These are phyloP conservation scores for Lepus timidus DNA, from an alignment of 2,113 vertebrate species.

Conservation along the genomic window DNA sequence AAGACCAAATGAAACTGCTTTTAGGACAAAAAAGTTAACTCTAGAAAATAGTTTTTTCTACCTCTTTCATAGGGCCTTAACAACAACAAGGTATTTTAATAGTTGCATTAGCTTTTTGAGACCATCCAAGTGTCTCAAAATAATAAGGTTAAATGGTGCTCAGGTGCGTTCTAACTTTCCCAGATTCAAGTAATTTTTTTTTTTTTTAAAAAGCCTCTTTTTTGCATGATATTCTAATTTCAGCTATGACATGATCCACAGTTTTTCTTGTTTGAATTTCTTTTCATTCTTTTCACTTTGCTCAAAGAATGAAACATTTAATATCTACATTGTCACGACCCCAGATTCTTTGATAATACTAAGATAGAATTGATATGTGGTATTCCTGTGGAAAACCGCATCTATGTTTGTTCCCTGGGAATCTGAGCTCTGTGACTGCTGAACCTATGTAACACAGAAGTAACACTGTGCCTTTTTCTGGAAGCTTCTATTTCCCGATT, in stretches of 20 bases:
- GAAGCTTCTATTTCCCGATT: neutral
- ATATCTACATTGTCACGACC: neutral
- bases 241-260: neutral
- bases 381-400: neutral
- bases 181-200: neutral
- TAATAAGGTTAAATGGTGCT: constrained; percentile 12
- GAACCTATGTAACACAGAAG: neutral
- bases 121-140: neutral
- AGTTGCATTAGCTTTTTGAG: constrained; percentile 16
- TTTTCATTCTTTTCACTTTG: constrained; percentile 14
- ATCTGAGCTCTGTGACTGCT: neutral
- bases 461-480: neutral
- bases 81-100: constrained; percentile 48
- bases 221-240: constrained; percentile 5
- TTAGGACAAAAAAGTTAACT: constrained; percentile 49
- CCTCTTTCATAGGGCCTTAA: constrained; percentile 38
- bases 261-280: neutral
- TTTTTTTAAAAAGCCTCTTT: neutral
- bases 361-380: neutral
- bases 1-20: constrained; percentile 63
- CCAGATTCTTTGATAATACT: neutral
- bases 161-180: neutral
- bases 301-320: constrained; percentile 20
- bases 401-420: neutral
- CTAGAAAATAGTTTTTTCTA: constrained; percentile 38